These are phyloP conservation scores for Myotis myotis DNA, from an alignment of 2,797 vertebrate species.

Conservation along the genomic window DNA sequence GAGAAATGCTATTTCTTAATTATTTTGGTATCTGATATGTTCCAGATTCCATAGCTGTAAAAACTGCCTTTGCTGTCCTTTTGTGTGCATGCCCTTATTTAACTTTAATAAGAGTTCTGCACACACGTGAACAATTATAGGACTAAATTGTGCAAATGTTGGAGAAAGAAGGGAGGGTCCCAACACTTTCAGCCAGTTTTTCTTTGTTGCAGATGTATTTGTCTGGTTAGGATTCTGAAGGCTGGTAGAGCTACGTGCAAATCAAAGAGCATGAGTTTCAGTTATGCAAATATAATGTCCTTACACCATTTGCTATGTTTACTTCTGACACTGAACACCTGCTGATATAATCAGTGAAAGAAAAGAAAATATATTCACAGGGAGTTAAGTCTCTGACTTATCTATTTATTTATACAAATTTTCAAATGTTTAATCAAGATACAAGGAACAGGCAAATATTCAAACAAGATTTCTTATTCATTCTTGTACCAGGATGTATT, in stretches of 20 bases:
- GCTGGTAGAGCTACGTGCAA: constrained; percentile 27
- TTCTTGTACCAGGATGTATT: not conserved
- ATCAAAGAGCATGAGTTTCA: constrained; percentile 58
- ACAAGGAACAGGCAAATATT: constrained; percentile 37
- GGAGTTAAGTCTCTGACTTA: constrained; percentile 42
- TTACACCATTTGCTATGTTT: constrained; percentile 24
- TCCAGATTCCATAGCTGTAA: not conserved
- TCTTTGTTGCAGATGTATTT: not conserved
- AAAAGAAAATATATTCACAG: constrained; percentile 59
- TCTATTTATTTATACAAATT: constrained; percentile 61
- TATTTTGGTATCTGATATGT: not conserved
- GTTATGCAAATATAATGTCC: constrained; percentile 65
- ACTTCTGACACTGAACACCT: constrained; percentile 59
- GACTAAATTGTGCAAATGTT: not conserved
- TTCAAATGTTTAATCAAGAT: constrained; percentile 54
- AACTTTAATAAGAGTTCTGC: not conserved
- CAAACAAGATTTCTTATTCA: constrained; percentile 39
- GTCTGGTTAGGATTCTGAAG: constrained; percentile 12
- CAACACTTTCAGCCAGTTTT: not conserved
- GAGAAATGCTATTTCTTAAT: not conserved
- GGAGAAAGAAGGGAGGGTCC: not conserved
- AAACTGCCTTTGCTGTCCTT: not conserved
- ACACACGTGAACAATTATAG: not conserved
- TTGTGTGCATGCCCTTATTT: not conserved
- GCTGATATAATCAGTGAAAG: constrained; percentile 61